These are phyloP conservation scores for Yponomeuta sedellus DNA, from an alignment of 2,888 invertebrate species.

Conservation along the genomic window DNA sequence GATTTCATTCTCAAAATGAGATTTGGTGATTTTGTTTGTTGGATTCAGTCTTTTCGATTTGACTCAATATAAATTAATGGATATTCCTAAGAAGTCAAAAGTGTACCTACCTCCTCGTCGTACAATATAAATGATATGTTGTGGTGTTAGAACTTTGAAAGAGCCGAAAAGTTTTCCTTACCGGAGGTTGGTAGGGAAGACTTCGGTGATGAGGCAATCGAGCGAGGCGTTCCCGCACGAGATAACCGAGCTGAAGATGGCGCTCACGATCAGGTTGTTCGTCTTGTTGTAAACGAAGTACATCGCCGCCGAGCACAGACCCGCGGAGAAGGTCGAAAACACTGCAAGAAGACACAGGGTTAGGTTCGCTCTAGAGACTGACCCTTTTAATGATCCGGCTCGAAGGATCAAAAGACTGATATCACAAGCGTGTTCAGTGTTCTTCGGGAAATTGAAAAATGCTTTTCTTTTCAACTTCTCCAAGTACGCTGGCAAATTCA, in stretches of 20 bases:
- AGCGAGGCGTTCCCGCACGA: conserved; percentile 93
- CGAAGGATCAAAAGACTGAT: neutral
- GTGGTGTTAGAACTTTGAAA: too few relatives aligned
- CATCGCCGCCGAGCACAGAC: conserved; percentile 88
- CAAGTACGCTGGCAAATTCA: too few relatives aligned
- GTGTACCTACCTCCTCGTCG: too few relatives aligned
- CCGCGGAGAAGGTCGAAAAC: conserved; percentile 90
- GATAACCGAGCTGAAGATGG: conserved; percentile 90
- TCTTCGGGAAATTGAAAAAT: neutral
- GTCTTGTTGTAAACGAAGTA: conserved; percentile 89
- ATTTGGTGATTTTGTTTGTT: too few relatives aligned
- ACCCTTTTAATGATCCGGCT: neutral
- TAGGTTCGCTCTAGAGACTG: neutral
- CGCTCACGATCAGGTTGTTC: conserved; percentile 89
- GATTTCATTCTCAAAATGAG: too few relatives aligned
- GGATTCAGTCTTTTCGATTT: too few relatives aligned
- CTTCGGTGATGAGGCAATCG: conserved; percentile 94
- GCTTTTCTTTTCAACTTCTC: too few relatives aligned
- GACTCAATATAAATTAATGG: too few relatives aligned
- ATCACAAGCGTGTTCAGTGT: neutral
- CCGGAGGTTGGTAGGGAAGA: conserved; percentile 94
- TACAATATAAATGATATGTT: too few relatives aligned
- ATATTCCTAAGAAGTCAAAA: too few relatives aligned
- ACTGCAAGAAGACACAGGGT: conserved; percentile 76
- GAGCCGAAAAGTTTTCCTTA: conserved; percentile 37